A percentile compares a stretch with the other conserved stretches of the same genome.
Evolutionary conservation across 2,888 invertebrate species (phyloP).

Genomic region (Ormyrus rosae): DNA sequence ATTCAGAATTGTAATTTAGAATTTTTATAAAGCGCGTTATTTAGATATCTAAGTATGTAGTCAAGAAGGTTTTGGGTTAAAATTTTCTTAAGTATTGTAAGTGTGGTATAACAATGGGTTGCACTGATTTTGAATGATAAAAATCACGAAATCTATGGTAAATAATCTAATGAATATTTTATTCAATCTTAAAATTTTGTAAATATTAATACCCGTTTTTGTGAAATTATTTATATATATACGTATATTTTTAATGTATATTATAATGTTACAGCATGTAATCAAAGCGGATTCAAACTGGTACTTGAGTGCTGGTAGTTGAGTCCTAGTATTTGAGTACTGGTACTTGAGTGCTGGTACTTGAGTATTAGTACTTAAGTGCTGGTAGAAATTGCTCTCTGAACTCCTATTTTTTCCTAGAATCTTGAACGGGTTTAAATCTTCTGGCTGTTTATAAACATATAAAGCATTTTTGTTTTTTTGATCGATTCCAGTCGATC

Average conservation of each 20-base stretch:
- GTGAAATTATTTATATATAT: conserved; percentile 51
- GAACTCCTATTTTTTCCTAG: conserved; percentile 54
- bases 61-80: conserved; percentile 41
- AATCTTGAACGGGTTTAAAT: conserved; percentile 51
- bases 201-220: conserved; percentile 39
- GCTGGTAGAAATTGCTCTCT: conserved; percentile 57
- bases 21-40: conserved; percentile 22
- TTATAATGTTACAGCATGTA: conserved; percentile 74
- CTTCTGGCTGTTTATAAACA: conserved; percentile 50
- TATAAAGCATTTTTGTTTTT: conserved; percentile 44
- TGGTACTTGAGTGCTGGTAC: conserved; percentile 65
- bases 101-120: conserved; percentile 53
- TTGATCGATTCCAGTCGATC: conserved; percentile 31
- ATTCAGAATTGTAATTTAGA: conserved; percentile 17
- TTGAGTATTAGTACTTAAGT: too few relatives aligned
- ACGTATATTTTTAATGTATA: conserved; percentile 63
- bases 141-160: conserved; percentile 39
- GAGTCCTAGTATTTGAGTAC: conserved; percentile 22
- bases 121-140: conserved; percentile 48
- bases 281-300: conserved; percentile 67
- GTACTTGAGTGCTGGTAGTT: conserved; percentile 65
- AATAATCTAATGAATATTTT: conserved; percentile 39
- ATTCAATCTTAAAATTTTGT: conserved; percentile 43
- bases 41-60: conserved; percentile 25
- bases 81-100: conserved; percentile 32